Percentiles rank a stretch among this genome's conserved stretches.
These are phyloP conservation scores for Tretioscincus oriximinensis DNA, from an alignment of 2,113 vertebrate genomes.

Conservation along the genomic window DNA sequence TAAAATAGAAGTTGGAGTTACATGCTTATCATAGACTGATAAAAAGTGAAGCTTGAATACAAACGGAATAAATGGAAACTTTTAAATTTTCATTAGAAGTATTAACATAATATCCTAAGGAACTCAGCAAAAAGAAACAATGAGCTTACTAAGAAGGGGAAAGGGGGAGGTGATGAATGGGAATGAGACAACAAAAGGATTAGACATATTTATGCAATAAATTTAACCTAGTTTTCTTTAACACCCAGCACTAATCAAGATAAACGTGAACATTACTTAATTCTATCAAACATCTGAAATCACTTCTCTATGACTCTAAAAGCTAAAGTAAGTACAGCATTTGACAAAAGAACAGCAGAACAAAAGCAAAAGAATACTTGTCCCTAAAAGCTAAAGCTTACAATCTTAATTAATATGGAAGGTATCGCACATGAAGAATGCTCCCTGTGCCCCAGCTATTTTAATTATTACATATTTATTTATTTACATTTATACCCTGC, in stretches of 20 bases:
- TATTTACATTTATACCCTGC: too few relatives aligned
- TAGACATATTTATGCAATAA: background rate
- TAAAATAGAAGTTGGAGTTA: background rate
- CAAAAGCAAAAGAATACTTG: background rate
- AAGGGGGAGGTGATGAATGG: constrained; percentile 3
- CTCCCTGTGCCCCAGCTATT: background rate
- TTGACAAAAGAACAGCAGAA: background rate
- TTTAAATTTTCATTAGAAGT: background rate
- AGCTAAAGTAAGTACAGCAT: background rate
- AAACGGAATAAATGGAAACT: background rate
- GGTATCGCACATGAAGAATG: background rate
- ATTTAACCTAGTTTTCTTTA: constrained; percentile 33
- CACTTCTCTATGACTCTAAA: background rate
- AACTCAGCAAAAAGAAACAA: constrained; percentile 12
- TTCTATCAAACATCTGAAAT: constrained; percentile 6
- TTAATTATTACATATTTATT: too few relatives aligned
- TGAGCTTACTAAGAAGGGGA: background rate
- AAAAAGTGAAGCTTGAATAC: constrained; percentile 1
- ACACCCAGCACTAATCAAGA: background rate
- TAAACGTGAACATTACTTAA: rapidly evolving
- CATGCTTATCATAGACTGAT: background rate
- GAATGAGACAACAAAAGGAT: background rate
- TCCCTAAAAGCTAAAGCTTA: background rate
- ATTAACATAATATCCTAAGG: background rate
- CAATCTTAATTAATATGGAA: background rate